Percentiles rank a stretch among this genome's conserved stretches.
Conservation (phyloP, 23 tunicate species). For the Styela clava region DNA sequence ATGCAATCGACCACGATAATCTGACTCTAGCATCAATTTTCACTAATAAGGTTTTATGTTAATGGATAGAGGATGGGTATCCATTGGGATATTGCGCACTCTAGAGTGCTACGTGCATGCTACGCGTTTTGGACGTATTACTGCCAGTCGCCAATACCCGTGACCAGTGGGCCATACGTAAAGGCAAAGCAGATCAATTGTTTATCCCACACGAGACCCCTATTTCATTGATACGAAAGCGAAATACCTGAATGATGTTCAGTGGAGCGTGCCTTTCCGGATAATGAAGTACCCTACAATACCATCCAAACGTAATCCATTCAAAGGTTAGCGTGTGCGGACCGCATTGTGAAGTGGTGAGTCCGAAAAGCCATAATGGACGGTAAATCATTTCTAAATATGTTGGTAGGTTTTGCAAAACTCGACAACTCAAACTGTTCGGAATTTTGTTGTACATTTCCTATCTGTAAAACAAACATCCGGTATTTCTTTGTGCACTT, state of each 20-base stretch:
- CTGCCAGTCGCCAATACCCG: background rate
- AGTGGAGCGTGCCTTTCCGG: slow-evolving; percentile 1
- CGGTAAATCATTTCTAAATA: too few relatives aligned
- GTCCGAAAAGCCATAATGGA: too few relatives aligned
- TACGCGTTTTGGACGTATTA: background rate
- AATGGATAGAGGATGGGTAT: background rate
- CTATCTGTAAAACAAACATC: too few relatives aligned
- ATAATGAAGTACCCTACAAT: background rate
- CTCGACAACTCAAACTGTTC: too few relatives aligned
- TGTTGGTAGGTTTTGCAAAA: too few relatives aligned
- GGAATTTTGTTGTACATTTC: too few relatives aligned
- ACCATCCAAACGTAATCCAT: background rate
- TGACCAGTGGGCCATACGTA: background rate
- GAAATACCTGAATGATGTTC: background rate
- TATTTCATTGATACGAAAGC: background rate
- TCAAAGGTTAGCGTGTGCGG: background rate
- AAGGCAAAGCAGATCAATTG: background rate
- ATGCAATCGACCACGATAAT: background rate
- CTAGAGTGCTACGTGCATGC: background rate
- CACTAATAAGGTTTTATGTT: background rate
- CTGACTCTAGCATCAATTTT: background rate
- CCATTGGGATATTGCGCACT: background rate
- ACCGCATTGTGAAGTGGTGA: background rate
- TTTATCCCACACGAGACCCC: background rate
- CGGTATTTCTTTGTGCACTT: too few relatives aligned